phyloP scores from a whole-genome alignment of 2,113 vertebrate species.

The Mus pahari region DNA sequence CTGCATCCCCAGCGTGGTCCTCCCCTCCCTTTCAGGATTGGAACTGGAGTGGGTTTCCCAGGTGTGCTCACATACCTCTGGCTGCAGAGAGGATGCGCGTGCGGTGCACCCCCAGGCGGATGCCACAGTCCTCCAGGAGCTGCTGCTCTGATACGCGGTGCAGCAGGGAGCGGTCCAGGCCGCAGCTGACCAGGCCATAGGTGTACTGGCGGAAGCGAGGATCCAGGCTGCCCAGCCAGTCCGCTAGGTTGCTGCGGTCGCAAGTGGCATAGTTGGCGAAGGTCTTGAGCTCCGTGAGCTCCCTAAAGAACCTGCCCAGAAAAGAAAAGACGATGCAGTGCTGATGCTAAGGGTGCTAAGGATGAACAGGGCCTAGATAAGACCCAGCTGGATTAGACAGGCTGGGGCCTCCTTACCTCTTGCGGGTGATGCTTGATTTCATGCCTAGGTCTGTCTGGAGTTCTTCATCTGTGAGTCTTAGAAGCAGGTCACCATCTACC shows the following conservation, averaged over 20 bases:
- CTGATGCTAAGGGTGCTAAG: not conserved
- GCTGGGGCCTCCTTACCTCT: constrained; percentile 86
- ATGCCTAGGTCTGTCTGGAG: constrained; percentile 92
- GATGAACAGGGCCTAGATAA: not conserved
- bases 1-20: accelerated
- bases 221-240: constrained; percentile 94
- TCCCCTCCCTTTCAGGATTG: not conserved
- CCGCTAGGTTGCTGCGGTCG: constrained; percentile 96
- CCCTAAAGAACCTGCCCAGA: constrained; percentile 92
- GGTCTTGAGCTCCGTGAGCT: constrained; percentile 95
- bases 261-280: constrained; percentile 96
- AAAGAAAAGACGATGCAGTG: not conserved
- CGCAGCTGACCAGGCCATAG: constrained; percentile 93
- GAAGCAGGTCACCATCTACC: constrained; percentile 96
- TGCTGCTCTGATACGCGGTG: constrained; percentile 94
- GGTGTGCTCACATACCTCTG: constrained; percentile 79
- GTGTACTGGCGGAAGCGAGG: constrained; percentile 97
- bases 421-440: constrained; percentile 92
- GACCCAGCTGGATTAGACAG: not conserved
- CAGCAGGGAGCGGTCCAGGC: constrained; percentile 92
- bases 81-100: constrained; percentile 90
- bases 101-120: constrained; percentile 93
- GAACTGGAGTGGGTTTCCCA: accelerated
- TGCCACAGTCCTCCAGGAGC: constrained; percentile 92
- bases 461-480: constrained; percentile 93